phyloP scores from a whole-genome alignment of 2,797 vertebrate genomes.

The Petrocephalus sullivani region DNA sequence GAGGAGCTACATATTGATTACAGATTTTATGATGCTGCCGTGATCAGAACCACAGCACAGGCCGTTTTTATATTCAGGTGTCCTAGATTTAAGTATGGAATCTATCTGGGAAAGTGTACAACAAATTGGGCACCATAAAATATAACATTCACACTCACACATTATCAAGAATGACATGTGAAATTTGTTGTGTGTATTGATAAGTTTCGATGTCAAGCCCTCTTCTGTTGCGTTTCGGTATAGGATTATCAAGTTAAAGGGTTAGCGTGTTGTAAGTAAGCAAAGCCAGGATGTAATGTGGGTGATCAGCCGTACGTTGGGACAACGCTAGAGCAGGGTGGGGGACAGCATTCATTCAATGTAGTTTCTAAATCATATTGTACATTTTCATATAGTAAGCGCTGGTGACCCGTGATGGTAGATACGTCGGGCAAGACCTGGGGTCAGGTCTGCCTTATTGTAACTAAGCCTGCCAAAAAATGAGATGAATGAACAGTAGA shows the following conservation, averaged over 20 bases:
- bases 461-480: neutral
- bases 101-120: neutral
- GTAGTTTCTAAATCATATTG: neutral
- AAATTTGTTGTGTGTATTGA: neutral
- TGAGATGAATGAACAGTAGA: neutral
- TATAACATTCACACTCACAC: neutral
- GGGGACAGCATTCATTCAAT: neutral
- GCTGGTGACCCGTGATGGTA: neutral
- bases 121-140: neutral
- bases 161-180: neutral
- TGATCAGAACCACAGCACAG: slow-evolving; percentile 2
- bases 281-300: neutral
- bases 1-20: neutral
- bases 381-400: neutral
- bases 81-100: neutral
- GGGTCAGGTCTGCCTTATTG: neutral
- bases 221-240: neutral
- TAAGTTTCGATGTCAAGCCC: neutral
- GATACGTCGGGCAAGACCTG: neutral
- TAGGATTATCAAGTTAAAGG: neutral
- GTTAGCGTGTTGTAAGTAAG: neutral
- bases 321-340: neutral
- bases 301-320: neutral
- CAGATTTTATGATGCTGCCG: neutral
- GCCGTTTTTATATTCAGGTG: neutral